Evolutionary conservation across 1,140 invertebrate genomes (phyloP).

Genomic region (Meloidogyne floridensis): DNA sequence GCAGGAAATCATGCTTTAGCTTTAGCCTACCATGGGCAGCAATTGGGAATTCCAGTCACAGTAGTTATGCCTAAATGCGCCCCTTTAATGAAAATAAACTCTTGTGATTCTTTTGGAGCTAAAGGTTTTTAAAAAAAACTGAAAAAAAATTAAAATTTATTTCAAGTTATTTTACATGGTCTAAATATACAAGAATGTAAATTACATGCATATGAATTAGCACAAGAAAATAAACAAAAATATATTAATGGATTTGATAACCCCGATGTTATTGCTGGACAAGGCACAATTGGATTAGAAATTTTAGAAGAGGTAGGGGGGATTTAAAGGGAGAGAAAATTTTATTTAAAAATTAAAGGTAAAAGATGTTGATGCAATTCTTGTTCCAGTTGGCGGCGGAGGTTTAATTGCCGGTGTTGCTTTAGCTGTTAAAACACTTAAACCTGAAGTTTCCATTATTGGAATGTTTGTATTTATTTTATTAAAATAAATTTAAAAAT

Average conservation of each 20-base stretch:
- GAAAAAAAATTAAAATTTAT: background rate
- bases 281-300: constrained; percentile 87
- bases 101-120: constrained; percentile 81
- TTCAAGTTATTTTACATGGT: constrained; percentile 78
- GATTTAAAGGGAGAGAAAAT: background rate
- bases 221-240: constrained; percentile 74
- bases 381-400: constrained; percentile 84
- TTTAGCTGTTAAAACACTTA: constrained; percentile 81
- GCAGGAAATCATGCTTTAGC: constrained; percentile 81
- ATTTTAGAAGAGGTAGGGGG: constrained; percentile 77
- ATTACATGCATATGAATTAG: constrained; percentile 76
- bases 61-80: constrained; percentile 90
- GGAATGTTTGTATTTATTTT: constrained; percentile 62
- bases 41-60: constrained; percentile 80
- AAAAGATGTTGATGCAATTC: constrained; percentile 68
- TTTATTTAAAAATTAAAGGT: constrained; percentile 38
- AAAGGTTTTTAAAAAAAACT: constrained; percentile 64
- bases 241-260: constrained; percentile 85
- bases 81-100: constrained; percentile 88
- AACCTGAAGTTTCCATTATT: constrained; percentile 75
- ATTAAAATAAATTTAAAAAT: too few relatives aligned
- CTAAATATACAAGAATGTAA: constrained; percentile 83
- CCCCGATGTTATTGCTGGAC: constrained; percentile 87
- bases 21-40: constrained; percentile 81
- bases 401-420: constrained; percentile 85